A percentile compares a stretch with the other conserved stretches of the same genome.
phyloP scores from a whole-genome alignment of 2,888 invertebrate species.

The Amphipyra tragopoginis region DNA sequence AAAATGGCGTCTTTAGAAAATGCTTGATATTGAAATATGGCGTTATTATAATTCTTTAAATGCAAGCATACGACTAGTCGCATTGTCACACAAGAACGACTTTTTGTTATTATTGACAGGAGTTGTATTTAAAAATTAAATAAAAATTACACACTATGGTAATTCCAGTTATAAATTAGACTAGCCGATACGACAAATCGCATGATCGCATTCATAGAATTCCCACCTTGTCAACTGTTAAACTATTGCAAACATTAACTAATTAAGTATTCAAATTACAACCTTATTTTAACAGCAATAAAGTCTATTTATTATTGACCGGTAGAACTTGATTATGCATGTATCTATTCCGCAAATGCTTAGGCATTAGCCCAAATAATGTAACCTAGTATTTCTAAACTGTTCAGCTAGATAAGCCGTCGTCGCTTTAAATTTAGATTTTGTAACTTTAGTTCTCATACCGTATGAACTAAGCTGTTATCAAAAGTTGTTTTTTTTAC shows the following conservation, averaged over 20 bases:
- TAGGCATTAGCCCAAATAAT: slow-evolving; percentile 2
- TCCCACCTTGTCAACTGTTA: slow-evolving; percentile 3
- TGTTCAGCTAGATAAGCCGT: slow-evolving; percentile 13
- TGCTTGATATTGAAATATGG: slow-evolving; percentile 40
- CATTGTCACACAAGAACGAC: background rate
- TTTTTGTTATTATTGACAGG: background rate
- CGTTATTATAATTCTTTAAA: slow-evolving; percentile 15
- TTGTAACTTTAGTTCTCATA: slow-evolving; percentile 1
- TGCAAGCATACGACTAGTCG: slow-evolving; percentile 2
- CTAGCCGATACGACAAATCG: slow-evolving; percentile 12
- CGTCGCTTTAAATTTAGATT: slow-evolving; percentile 2
- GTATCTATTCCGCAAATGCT: slow-evolving; percentile 14
- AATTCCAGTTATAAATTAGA: background rate
- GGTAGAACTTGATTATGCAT: slow-evolving; percentile 38
- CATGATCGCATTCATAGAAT: slow-evolving; percentile 34
- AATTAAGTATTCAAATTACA: slow-evolving; percentile 24
- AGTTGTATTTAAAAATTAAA: slow-evolving; percentile 6
- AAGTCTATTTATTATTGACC: slow-evolving; percentile 13
- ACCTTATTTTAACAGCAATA: slow-evolving; percentile 9
- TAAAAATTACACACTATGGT: background rate
- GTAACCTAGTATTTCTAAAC: slow-evolving; percentile 39
- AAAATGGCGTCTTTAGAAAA: slow-evolving; percentile 37
- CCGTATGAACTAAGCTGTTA: background rate
- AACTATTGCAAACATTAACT: slow-evolving; percentile 30
- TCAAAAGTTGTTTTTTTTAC: background rate